These are phyloP conservation scores for Cyclophora punctaria DNA, from an alignment of 2,888 invertebrate genomes.

Conservation along the genomic window DNA sequence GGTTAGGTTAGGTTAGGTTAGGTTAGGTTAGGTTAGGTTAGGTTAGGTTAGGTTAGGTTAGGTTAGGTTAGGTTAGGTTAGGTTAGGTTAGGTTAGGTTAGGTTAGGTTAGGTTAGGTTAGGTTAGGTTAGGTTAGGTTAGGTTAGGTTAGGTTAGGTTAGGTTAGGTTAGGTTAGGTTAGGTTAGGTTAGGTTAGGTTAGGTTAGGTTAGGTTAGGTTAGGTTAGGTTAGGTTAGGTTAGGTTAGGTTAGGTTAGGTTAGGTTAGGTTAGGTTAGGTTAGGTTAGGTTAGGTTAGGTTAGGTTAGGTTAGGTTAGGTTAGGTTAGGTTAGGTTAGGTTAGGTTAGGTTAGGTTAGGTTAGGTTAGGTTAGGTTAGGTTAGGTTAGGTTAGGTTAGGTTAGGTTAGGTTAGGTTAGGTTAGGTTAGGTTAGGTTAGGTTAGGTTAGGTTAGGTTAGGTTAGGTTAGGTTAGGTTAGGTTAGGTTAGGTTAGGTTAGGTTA, in stretches of 20 bases:
- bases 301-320: conserved; percentile 9
- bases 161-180: conserved; percentile 13
- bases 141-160: conserved; percentile 13
- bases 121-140: conserved; percentile 13
- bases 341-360: conserved; percentile 10
- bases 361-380: conserved; percentile 8
- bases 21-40: conserved; percentile 9
- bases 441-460: conserved; percentile 9
- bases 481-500: conserved; percentile 9
- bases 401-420: conserved; percentile 6
- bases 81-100: conserved; percentile 10
- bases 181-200: conserved; percentile 9
- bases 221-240: conserved; percentile 9
- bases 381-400: conserved; percentile 6
- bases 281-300: conserved; percentile 11
- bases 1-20: conserved; percentile 14
- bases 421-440: conserved; percentile 5
- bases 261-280: conserved; percentile 9
- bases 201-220: conserved; percentile 11
- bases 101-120: conserved; percentile 13
- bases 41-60: conserved; percentile 12
- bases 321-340: conserved; percentile 12
- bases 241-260: conserved; percentile 4
- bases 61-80: conserved; percentile 11
- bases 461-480: conserved; percentile 8